A percentile compares a stretch with the other conserved stretches of the same genome.
Evolutionary conservation across 2,888 invertebrate genomes (phyloP).

Genomic region (Stramonita haemastoma): DNA sequence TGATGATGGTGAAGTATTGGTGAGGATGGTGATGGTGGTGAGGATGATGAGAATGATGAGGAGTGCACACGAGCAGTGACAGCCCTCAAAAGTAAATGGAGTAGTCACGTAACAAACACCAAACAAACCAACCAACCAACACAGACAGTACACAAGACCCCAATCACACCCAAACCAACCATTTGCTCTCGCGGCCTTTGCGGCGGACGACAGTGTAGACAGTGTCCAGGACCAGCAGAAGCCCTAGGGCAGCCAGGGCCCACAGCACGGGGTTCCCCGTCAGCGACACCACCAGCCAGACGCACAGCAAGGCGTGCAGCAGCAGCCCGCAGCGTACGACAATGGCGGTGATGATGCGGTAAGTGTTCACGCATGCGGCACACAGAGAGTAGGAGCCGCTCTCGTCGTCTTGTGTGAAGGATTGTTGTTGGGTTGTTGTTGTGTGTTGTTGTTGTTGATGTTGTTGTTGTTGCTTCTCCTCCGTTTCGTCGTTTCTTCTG

Average conservation of each 20-base stretch:
- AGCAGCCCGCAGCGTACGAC: constrained; percentile 57
- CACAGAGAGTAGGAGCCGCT: background rate
- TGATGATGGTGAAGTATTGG: too few species aligned
- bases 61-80: too few species aligned
- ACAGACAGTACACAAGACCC: background rate
- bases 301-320: constrained; percentile 58
- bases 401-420: background rate
- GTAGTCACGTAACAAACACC: background rate
- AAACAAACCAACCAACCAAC: background rate
- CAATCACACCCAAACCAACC: constrained; percentile 55
- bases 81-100: too few species aligned
- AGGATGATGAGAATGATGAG: too few species aligned
- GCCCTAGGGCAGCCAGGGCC: constrained; percentile 54
- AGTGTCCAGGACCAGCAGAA: constrained; percentile 57
- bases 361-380: background rate
- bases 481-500: background rate
- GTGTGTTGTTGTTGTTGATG: background rate
- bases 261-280: constrained; percentile 52
- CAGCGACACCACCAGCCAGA: constrained; percentile 60
- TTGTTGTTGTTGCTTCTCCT: background rate
- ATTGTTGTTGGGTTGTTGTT: background rate
- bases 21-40: too few species aligned
- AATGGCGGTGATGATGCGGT: constrained; percentile 54
- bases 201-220: constrained; percentile 56
- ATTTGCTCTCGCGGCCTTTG: constrained; percentile 66